Base-by-base conservation (phyloP, 1,140 invertebrate species). In the Kradibia gibbosae region DNA sequence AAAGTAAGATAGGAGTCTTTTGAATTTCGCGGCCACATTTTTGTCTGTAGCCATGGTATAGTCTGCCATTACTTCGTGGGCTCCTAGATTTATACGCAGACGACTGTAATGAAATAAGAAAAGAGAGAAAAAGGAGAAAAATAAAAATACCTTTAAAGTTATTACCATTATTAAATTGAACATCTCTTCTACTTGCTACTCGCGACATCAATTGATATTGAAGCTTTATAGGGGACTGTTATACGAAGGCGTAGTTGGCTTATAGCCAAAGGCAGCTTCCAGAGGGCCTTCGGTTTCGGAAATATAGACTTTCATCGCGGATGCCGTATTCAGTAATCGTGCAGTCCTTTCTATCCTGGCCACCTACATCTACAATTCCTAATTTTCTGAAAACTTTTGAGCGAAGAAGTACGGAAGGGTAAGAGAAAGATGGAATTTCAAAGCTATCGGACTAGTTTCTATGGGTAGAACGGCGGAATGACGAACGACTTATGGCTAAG, bases 121-220 rank as follows among this genome's bases (percentile, higher is more conserved):
- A 25, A 17, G 20, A 48, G n/a, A 53, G 0, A 39, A 78, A 78
- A 39, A 31, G 70, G 75, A 76, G 85, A 88, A 89, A 88, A 87
- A 88, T 85, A 86, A 88, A 89, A 89, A 89, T 89, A 91, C 88
- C 87, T 87, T 89, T 89, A 88, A 89, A 84, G 86, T 89, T 90
- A 91, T 91, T 91, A 89, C 89, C 88, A 91, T 91, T 91, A 91
- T 91, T 90, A 91, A 90, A 91, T 91, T 90, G 88, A 86, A 88
- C 85, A 85, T 85, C 84, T 85, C 84, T 73, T 82, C 74, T 85
- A 86, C 83, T 86, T 82, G 85, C 82, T 84, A 81, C 77, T 84
- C 73, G 83, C 82, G 83, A 85, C 74, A 80, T 45, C 83, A 85
- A 86, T 87, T 85, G 85, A 85, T 86, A 86, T 85, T 85, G 83